These are phyloP conservation scores for Scolopax bukidnonensis DNA, from an alignment of 2,797 vertebrate species.

Conservation along the genomic window DNA sequence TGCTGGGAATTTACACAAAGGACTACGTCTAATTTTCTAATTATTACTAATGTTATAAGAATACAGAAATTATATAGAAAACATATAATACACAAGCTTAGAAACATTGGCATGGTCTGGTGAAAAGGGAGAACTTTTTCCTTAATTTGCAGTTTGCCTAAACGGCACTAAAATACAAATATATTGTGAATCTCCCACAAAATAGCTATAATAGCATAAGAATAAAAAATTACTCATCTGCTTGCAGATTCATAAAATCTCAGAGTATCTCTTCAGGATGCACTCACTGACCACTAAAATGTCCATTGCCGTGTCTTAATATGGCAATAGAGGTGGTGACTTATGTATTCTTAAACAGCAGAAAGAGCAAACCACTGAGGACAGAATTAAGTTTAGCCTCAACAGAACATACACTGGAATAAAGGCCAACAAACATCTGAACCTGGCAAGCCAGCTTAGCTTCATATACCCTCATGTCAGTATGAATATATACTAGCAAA, in stretches of 20 bases:
- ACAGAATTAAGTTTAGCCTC: not conserved
- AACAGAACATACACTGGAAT: not conserved
- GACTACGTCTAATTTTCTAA: not conserved
- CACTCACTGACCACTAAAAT: not conserved
- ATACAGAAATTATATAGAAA: not conserved
- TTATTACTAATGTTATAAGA: not conserved
- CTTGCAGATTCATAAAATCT: not conserved
- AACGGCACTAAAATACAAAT: not conserved
- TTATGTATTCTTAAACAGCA: not conserved
- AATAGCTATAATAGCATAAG: not conserved
- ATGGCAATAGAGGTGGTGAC: not conserved
- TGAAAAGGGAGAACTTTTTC: constrained; percentile 7
- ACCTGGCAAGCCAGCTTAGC: constrained; percentile 17
- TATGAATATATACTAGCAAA: not conserved
- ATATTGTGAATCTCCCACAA: not conserved
- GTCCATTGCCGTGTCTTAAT: constrained; percentile 4
- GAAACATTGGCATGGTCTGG: not conserved
- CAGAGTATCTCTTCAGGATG: not conserved
- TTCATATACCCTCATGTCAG: not conserved
- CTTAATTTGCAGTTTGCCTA: not conserved
- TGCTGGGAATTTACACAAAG: not conserved
- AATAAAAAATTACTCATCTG: not conserved
- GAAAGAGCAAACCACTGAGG: not conserved
- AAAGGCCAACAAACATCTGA: constrained; percentile 17
- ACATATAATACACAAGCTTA: not conserved